Evolutionary conservation across 2,888 invertebrate genomes (phyloP).

Genomic region (Rhopalosiphum nymphaeae): DNA sequence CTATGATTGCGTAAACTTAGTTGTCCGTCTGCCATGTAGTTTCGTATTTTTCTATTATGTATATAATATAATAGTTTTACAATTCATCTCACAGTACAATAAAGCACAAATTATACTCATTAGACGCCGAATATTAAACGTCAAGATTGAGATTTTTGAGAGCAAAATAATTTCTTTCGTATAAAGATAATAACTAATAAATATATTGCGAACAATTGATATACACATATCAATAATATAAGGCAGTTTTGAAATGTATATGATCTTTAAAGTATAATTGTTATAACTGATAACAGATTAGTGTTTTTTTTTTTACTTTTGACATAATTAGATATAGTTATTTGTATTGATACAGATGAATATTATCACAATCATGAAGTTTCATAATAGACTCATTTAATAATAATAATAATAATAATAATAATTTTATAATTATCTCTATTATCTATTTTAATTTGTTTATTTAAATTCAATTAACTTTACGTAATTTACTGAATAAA

Average conservation of each 20-base stretch:
- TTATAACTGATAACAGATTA: background rate
- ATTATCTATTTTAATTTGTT: background rate
- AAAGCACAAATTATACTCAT: background rate
- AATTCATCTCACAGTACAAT: background rate
- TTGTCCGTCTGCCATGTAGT: background rate
- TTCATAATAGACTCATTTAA: background rate
- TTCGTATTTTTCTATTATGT: background rate
- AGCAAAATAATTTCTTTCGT: background rate
- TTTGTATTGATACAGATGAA: background rate
- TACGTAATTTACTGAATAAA: background rate
- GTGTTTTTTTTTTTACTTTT: background rate
- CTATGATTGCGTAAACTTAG: conserved; percentile 14
- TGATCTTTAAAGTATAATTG: background rate
- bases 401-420: background rate
- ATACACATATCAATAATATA: background rate
- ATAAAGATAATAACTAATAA: background rate
- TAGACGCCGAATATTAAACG: background rate
- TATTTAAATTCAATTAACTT: background rate
- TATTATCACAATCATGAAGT: background rate
- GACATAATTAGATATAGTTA: background rate
- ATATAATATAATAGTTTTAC: background rate
- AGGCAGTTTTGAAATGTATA: background rate
- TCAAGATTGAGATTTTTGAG: background rate
- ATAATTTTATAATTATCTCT: background rate
- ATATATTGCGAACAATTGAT: background rate